A percentile compares a stretch with the other conserved stretches of the same genome.
Evolutionary conservation across 1,140 invertebrate genomes (phyloP).

Genomic region (Patella vulgata): DNA sequence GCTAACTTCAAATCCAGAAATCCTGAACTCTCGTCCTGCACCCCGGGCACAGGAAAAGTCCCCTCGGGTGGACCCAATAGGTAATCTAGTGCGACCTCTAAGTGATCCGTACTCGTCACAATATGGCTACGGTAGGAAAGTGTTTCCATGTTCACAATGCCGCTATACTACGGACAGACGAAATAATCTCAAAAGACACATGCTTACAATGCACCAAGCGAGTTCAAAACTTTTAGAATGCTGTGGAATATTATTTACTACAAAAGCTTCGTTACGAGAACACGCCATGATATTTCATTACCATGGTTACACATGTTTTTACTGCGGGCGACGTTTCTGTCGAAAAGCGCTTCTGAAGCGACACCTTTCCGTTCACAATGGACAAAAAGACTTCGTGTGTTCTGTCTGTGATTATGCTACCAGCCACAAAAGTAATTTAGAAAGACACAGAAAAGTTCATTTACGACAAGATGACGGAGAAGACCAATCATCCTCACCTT

Average conservation of each 20-base stretch:
- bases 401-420: constrained; percentile 67
- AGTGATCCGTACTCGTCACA: constrained; percentile 21
- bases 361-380: constrained; percentile 68
- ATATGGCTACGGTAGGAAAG: constrained; percentile 50
- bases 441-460: constrained; percentile 65
- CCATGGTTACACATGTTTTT: constrained; percentile 66
- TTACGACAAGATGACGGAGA: constrained; percentile 41
- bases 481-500: not conserved
- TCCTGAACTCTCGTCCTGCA: not conserved
- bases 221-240: constrained; percentile 64
- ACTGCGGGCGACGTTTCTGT: constrained; percentile 66
- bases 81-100: constrained; percentile 25
- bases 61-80: constrained; percentile 11
- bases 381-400: constrained; percentile 67
- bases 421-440: constrained; percentile 70
- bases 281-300: constrained; percentile 65
- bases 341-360: constrained; percentile 69
- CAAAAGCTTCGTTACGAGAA: constrained; percentile 65
- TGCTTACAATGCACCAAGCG: constrained; percentile 67
- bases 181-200: constrained; percentile 69
- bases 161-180: constrained; percentile 67
- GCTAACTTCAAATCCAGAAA: not conserved
- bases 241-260: constrained; percentile 65
- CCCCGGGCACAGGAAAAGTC: not conserved
- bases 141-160: constrained; percentile 63